These are phyloP conservation scores for Siderastrea radians DNA, from an alignment of 92 coral and sea anemone species.

Conservation along the genomic window DNA sequence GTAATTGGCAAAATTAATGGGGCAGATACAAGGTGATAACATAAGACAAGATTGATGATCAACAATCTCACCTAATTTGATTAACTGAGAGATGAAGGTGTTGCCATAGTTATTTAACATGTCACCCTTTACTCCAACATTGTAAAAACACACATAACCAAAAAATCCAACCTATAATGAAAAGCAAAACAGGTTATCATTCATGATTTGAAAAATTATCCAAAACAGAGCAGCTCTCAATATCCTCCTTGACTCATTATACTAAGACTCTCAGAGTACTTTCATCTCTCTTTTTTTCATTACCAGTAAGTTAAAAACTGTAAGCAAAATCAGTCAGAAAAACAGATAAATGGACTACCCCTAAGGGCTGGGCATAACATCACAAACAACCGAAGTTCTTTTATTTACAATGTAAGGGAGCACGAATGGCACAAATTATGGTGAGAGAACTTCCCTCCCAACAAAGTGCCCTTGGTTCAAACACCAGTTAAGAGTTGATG, in stretches of 20 bases:
- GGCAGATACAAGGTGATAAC: not conserved
- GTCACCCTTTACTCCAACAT: constrained; percentile 92
- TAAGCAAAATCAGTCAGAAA: no score
- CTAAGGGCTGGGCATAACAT: not conserved
- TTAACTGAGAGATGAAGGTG: constrained; percentile 70
- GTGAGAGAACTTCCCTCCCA: no score
- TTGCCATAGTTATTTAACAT: constrained; percentile 88
- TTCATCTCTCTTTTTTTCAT: no score
- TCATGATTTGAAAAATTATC: no score
- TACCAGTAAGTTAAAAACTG: no score
- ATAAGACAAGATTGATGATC: not conserved
- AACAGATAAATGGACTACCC: not conserved
- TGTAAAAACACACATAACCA: constrained; percentile 88
- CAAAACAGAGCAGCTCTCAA: not conserved
- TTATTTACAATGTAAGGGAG: no score
- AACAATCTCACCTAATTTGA: constrained; percentile 78
- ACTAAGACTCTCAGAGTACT: no score
- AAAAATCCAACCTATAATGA: constrained; percentile 87
- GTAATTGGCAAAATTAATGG: no score
- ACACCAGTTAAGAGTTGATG: no score
- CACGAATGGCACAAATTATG: no score
- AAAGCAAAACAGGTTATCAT: not conserved
- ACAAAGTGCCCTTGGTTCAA: no score
- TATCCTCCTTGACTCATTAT: not conserved
- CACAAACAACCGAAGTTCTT: not conserved